phyloP scores from a whole-genome alignment of 2,797 vertebrate species.

The Ptychobarbus kaznakovi region DNA sequence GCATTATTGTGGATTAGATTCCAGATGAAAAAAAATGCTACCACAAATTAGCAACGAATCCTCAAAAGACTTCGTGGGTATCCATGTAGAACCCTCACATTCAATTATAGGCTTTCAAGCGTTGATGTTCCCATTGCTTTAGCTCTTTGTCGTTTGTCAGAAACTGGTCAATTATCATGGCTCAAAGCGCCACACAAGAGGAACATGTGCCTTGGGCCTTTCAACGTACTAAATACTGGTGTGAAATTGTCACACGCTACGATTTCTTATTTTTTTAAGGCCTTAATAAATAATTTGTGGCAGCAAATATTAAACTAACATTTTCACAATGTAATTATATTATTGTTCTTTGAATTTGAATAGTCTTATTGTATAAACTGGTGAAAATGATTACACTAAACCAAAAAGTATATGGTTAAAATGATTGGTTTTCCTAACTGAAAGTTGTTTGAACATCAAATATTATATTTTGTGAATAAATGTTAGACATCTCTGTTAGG shows the following conservation, averaged over 20 bases:
- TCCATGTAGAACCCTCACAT: slow-evolving; percentile 76
- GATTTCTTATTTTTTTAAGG: background rate
- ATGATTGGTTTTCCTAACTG: background rate
- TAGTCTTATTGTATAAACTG: background rate
- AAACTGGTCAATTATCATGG: slow-evolving; percentile 74
- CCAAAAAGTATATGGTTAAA: background rate
- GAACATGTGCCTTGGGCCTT: slow-evolving; percentile 51
- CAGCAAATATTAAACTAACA: background rate
- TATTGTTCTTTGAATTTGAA: background rate
- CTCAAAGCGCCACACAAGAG: slow-evolving; percentile 75
- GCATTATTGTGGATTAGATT: slow-evolving; percentile 83
- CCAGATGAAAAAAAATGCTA: slow-evolving; percentile 77
- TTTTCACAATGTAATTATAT: background rate
- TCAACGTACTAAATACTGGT: slow-evolving; percentile 14
- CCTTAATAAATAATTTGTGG: background rate
- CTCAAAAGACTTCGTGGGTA: slow-evolving; percentile 75
- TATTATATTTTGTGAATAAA: background rate
- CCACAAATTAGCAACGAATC: slow-evolving; percentile 83
- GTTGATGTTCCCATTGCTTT: slow-evolving; percentile 76
- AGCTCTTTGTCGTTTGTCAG: slow-evolving; percentile 72
- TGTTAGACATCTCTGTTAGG: background rate
- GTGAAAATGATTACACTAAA: background rate
- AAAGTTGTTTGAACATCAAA: background rate
- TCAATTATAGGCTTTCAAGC: slow-evolving; percentile 80
- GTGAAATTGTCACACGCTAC: slow-evolving; percentile 6